Percentiles rank a stretch among this genome's conserved stretches.
Evolutionary conservation across 2,888 invertebrate species (phyloP).

Genomic region (Trichogramma dendrolimi): DNA sequence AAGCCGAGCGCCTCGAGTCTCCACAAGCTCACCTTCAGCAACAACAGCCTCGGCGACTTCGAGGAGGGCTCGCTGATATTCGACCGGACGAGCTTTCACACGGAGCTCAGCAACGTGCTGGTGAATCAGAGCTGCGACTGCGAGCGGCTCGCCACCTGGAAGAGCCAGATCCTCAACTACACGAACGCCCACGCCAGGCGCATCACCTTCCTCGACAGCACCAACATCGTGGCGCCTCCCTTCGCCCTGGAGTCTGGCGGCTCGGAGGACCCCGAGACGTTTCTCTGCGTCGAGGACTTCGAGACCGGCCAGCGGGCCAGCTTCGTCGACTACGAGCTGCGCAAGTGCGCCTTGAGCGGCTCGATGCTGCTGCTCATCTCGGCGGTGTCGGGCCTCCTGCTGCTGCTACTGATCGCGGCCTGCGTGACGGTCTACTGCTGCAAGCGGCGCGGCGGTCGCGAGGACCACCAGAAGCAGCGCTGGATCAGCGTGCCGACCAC

Average conservation of each 20-base stretch:
- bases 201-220: conserved; percentile 28
- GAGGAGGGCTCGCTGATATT: conserved; percentile 59
- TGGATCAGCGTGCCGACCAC: conserved; percentile 50
- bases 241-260: conserved; percentile 37
- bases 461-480: conserved; percentile 43
- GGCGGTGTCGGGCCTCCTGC: conserved; percentile 33
- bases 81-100: conserved; percentile 57
- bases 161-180: conserved; percentile 46
- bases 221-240: conserved; percentile 25
- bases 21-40: conserved; percentile 61
- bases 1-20: conserved; percentile 48
- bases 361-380: conserved; percentile 42
- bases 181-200: conserved; percentile 44
- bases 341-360: conserved; percentile 41
- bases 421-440: conserved; percentile 43
- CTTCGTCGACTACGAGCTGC: conserved; percentile 42
- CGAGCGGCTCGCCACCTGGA: conserved; percentile 50
- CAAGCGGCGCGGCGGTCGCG: conserved; percentile 47
- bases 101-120: conserved; percentile 59
- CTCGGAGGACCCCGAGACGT: conserved; percentile 41
- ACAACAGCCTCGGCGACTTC: conserved; percentile 60
- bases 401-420: conserved; percentile 32
- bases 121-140: conserved; percentile 62
- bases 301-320: conserved; percentile 32
- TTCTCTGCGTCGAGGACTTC: conserved; percentile 39